Evolutionary conservation across 2,113 vertebrate species (phyloP), one percentile per base, ranked within the genome.

Genomic region (Pimephales promelas): DNA sequence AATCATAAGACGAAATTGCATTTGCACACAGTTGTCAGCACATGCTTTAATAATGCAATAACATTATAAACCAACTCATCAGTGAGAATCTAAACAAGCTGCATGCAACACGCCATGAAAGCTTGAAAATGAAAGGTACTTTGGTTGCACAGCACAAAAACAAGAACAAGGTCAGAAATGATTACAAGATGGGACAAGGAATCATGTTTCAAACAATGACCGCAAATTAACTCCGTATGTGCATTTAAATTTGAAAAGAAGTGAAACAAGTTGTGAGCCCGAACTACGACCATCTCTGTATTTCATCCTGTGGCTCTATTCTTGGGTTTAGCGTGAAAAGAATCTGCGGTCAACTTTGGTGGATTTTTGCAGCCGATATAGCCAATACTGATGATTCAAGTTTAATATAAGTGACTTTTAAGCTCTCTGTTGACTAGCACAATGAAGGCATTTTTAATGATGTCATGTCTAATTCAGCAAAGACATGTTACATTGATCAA

Each of bases 11-110:
- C 3, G 10, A 78, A 43, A 61, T 59, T 78, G 34, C 34, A 45
- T 78, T 78, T 36, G 34, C 11, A 24, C 45, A 28, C 56, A 26
- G 75, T 78, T 61, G 56, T 59, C 34, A 61, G 43, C 36, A 10
- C 34, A 78, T 43, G 56, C 34, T 43, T 43, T 40, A 78, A 78
- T 78, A 36, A 78, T 61, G 22, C n/a, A 61, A 78, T 43, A 40
- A 59, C 13, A 18, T 78, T 18, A 5, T 43, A 61, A 78, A 26
- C 22, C 40, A 45, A 16, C 68, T 71, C 68, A 71, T 54, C 47
- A 75, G 26, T 34, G 16, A 20, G 47, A 10, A 71, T 71, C 40
- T 49, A 26, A 28, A 28, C 26, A 71, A 71, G 68, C 68, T 45
- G 68, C 2, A 71, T 24, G 68, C n/a, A 61, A 76, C 18, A n/a